Evolutionary conservation across 2,888 invertebrate species (phyloP), one percentile per base, ranked within the genome.

Genomic region (Junonia oenone): DNA sequence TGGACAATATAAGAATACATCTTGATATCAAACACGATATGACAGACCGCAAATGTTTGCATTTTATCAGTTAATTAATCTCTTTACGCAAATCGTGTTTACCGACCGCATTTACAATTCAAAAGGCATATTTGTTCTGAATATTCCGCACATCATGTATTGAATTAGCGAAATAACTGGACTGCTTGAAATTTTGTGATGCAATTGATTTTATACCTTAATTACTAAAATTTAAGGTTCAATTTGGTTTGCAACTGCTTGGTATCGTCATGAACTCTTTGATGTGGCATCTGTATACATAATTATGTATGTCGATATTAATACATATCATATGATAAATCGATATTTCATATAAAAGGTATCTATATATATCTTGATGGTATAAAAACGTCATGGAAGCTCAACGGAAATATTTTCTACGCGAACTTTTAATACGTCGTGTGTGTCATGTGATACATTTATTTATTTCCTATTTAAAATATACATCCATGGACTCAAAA

Each of bases 121-220:
- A 64, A 61, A 60, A 62, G 63, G 59, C 60, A 59, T 65, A 60
- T 67, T 67, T 65, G 64, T 59, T 58, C 57, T 60, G 65, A 62
- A 63, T 65, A 58, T 61, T 55, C 56, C 65, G 58, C 59, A 61
- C 56, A 50, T 59, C 57, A 55, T 57, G 51, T 53, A 46, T 61
- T 51, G 49, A 52, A 55, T 54, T 50, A 45, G 50, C 35, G 37
- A 49, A 40, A 49, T 45, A 46, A 50, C 14, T n/a, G 13, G 22
- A 43, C n/a, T 17, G 22, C 3, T 13, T 43, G 22, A 22, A 17
- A 43, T 26, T 43, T 13, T 2, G 13, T 0, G 6, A 0, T n/a
- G 2, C 6, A 13, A 6, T 13, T 26, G 1, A 43, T 43, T 43
- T 13, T 43, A 43, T 22, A 13, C 26, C 26, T 26, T 43, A 43